Conservation (phyloP, 2,888 invertebrate genomes). For the Lymantria monacha region DNA sequence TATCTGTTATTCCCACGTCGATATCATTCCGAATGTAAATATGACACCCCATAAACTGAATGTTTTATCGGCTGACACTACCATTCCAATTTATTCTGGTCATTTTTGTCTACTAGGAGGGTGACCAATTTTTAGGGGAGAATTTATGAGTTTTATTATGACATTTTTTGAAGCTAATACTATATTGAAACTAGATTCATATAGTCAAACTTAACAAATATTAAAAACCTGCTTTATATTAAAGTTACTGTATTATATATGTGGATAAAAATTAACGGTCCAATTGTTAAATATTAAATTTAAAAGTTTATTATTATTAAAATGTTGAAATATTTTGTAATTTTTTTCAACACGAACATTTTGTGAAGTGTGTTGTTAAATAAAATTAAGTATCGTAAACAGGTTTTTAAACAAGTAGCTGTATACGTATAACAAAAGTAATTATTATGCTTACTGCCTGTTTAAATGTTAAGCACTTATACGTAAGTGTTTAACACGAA, state of each 20-base stretch:
- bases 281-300: not conserved
- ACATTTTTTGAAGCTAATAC: conserved; percentile 59
- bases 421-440: conserved; percentile 29
- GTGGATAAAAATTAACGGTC: not conserved
- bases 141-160: conserved; percentile 69
- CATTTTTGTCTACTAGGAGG: conserved; percentile 78
- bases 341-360: not conserved
- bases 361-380: conserved; percentile 16
- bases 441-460: conserved; percentile 25
- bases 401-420: conserved; percentile 9
- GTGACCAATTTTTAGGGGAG: conserved; percentile 76
- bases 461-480: conserved; percentile 33
- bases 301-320: conserved; percentile 1
- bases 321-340: not conserved
- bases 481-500: conserved; percentile 32
- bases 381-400: conserved; percentile 13
- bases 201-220: conserved; percentile 31
- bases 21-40: conserved; percentile 77
- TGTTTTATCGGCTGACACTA: conserved; percentile 79
- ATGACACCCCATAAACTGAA: conserved; percentile 81
- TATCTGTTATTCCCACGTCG: conserved; percentile 68
- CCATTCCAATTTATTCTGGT: conserved; percentile 81
- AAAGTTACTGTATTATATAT: conserved; percentile 16
- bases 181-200: conserved; percentile 46
- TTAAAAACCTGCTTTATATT: conserved; percentile 22